These are phyloP conservation scores for Leucophora obtusa DNA, from an alignment of 2,888 invertebrate species.

Conservation along the genomic window DNA sequence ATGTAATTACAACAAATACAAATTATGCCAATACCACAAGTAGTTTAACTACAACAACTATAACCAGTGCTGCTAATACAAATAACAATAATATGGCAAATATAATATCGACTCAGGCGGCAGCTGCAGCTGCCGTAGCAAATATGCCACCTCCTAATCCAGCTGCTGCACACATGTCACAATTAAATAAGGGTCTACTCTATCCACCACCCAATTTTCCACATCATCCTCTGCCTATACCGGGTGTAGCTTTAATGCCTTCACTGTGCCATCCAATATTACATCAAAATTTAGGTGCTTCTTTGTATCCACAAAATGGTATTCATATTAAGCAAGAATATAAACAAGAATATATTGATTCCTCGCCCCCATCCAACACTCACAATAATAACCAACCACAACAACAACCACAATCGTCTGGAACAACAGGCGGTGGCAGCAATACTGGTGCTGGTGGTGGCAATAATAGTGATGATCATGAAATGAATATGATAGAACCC, in stretches of 20 bases:
- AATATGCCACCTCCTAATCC: constrained; percentile 56
- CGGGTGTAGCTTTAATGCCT: constrained; percentile 75
- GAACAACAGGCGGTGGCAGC: background rate
- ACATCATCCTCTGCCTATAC: constrained; percentile 74
- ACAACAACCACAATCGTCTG: constrained; percentile 43
- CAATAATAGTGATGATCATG: constrained; percentile 68
- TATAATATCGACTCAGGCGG: constrained; percentile 13
- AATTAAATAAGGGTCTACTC: constrained; percentile 71
- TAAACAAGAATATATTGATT: constrained; percentile 35
- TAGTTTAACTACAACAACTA: constrained; percentile 67
- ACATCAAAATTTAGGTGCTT: constrained; percentile 74
- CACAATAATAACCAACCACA: constrained; percentile 44
- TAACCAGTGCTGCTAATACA: constrained; percentile 51
- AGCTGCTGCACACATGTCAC: constrained; percentile 71
- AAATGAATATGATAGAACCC: constrained; percentile 74
- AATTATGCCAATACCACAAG: constrained; percentile 58
- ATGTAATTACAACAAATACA: constrained; percentile 58
- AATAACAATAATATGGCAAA: constrained; percentile 48
- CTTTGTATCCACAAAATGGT: constrained; percentile 73
- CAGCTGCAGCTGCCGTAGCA: constrained; percentile 50
- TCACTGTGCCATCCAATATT: constrained; percentile 75
- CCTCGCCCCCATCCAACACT: constrained; percentile 65
- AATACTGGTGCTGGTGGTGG: constrained; percentile 12
- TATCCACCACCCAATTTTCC: constrained; percentile 74
- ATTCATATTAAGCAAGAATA: constrained; percentile 73